These are phyloP conservation scores for Coecobrya sp. DNA, from an alignment of 2,888 invertebrate genomes.

Conservation along the genomic window DNA sequence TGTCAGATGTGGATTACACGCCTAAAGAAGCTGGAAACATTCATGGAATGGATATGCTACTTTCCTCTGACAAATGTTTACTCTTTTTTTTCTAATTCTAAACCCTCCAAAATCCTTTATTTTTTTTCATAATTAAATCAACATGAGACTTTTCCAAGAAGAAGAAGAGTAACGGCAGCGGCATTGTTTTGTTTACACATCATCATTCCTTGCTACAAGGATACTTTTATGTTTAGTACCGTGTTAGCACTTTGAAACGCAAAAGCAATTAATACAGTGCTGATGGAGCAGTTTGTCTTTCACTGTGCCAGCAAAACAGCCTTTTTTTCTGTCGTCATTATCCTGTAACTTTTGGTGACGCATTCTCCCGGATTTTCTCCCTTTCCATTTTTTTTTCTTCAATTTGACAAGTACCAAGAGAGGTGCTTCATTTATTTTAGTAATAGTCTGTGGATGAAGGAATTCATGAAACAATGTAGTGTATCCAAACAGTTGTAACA, in stretches of 20 bases:
- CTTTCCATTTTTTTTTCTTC: background rate
- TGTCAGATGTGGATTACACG: slow-evolving; percentile 70
- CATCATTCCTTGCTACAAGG: background rate
- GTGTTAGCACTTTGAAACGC: slow-evolving; percentile 32
- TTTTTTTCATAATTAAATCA: slow-evolving; percentile 41
- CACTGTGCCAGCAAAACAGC: slow-evolving; percentile 1
- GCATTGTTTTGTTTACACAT: slow-evolving; percentile 4
- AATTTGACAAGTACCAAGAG: background rate
- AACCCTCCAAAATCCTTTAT: background rate
- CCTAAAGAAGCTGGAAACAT: slow-evolving; percentile 67
- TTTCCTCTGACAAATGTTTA: slow-evolving; percentile 53
- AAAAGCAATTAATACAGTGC: slow-evolving; percentile 62
- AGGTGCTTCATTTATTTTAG: background rate
- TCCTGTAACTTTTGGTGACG: slow-evolving; percentile 33
- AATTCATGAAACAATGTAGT: background rate
- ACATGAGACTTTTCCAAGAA: background rate
- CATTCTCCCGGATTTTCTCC: background rate
- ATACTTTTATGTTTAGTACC: slow-evolving; percentile 15
- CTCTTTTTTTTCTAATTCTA: background rate
- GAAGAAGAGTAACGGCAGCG: background rate
- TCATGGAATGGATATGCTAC: slow-evolving; percentile 40
- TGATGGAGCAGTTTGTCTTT: slow-evolving; percentile 59
- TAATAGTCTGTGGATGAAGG: slow-evolving; percentile 22
- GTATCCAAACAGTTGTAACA: background rate
- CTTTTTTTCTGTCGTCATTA: background rate